Conservation (phyloP, 2,888 invertebrate genomes). For the Sarcophaga caerulescens region DNA sequence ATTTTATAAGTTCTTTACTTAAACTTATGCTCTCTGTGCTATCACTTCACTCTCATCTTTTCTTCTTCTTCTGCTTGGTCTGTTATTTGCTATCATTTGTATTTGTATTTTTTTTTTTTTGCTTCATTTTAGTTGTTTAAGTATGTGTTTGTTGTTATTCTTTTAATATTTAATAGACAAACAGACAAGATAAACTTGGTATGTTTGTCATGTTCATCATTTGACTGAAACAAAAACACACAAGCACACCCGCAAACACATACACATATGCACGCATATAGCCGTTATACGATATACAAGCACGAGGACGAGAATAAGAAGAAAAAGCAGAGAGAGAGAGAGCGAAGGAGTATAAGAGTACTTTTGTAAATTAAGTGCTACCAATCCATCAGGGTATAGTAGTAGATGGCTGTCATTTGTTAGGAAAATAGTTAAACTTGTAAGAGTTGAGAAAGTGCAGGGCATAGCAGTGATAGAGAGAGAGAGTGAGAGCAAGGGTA, state of each 20-base stretch:
- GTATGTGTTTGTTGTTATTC: neutral
- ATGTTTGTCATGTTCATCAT: conserved; percentile 47
- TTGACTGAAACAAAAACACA: conserved; percentile 14
- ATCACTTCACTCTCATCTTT: too few relatives aligned
- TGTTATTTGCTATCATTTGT: neutral
- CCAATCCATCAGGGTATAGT: conserved; percentile 43
- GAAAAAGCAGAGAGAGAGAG: neutral
- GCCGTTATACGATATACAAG: neutral
- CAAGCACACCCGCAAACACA: neutral
- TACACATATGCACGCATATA: too few relatives aligned
- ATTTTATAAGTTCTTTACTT: conserved; percentile 15
- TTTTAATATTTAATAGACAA: conserved; percentile 21
- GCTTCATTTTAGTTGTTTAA: too few relatives aligned
- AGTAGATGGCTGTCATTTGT: conserved; percentile 30
- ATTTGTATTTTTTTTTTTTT: neutral
- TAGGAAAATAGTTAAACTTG: conserved; percentile 1
- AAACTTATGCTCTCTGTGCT: neutral
- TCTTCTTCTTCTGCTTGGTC: too few relatives aligned
- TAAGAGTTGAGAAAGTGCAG: neutral
- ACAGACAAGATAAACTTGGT: conserved; percentile 6
- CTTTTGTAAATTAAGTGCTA: conserved; percentile 51
- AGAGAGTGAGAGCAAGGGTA: too few relatives aligned
- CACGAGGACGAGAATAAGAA: neutral
- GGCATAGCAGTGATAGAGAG: too few relatives aligned
- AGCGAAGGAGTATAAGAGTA: neutral